Percentiles rank a stretch among this genome's conserved stretches.
phyloP scores from a whole-genome alignment of 2,113 vertebrate species.

The Tinamus guttatus region DNA sequence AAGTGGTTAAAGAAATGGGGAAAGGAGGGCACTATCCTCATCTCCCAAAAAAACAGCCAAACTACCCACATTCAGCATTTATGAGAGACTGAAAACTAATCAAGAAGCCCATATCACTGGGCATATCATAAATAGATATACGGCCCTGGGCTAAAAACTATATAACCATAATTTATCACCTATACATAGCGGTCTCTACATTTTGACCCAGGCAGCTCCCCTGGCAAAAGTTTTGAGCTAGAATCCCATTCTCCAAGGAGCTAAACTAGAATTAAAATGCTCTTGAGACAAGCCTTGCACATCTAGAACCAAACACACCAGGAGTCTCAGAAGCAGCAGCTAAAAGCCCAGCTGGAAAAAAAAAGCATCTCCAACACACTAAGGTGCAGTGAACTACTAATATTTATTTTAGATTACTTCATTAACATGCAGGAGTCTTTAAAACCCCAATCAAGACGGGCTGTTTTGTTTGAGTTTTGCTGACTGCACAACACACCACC shows the following conservation, averaged over 20 bases:
- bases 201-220: not conserved
- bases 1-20: not conserved
- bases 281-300: not conserved
- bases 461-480: not conserved
- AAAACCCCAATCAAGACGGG: not conserved
- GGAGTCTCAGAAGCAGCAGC: not conserved
- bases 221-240: not conserved
- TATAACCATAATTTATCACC: not conserved
- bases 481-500: not conserved
- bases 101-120: rapidly evolving
- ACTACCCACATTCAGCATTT: not conserved
- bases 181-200: not conserved
- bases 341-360: not conserved
- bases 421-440: not conserved
- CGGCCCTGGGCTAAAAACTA: not conserved
- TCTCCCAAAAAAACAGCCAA: not conserved
- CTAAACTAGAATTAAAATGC: rapidly evolving
- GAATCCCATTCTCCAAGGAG: not conserved
- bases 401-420: not conserved
- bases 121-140: not conserved
- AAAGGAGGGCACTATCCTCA: not conserved
- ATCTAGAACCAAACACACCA: not conserved
- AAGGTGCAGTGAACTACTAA: not conserved
- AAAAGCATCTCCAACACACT: not conserved
- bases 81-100: not conserved